A percentile compares a stretch with the other conserved stretches of the same genome.
phyloP scores from a whole-genome alignment of 2,113 vertebrate species.

The Hippocampus mohnikei region DNA sequence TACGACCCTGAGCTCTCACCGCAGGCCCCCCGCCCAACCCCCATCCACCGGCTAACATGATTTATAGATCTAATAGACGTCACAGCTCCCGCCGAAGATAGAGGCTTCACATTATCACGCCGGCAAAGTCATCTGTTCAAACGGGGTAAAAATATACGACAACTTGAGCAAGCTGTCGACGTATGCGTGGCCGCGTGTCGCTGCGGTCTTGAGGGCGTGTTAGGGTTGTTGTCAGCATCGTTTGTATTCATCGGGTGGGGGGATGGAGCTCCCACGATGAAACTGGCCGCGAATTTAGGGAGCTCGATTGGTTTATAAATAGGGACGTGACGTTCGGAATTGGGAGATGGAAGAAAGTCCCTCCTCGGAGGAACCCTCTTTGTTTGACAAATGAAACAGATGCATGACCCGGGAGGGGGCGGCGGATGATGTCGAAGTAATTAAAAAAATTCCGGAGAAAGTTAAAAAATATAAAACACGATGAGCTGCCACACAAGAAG shows the following conservation, averaged over 20 bases:
- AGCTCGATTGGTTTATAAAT: background rate
- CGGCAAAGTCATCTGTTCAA: conserved; percentile 51
- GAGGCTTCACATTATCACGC: conserved; percentile 58
- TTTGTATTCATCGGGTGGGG: background rate
- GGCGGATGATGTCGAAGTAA: conserved; percentile 12
- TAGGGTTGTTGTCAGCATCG: background rate
- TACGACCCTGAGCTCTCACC: conserved; percentile 67
- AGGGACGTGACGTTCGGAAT: background rate
- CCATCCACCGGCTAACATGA: conserved; percentile 58
- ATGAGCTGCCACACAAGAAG: conserved; percentile 30
- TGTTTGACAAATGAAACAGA: conserved; percentile 15
- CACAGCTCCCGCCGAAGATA: conserved; percentile 53
- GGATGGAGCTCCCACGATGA: too few relatives aligned
- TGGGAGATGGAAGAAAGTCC: background rate
- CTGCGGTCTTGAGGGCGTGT: background rate
- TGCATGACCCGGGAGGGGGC: background rate
- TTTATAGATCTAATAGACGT: conserved; percentile 71
- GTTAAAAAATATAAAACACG: background rate
- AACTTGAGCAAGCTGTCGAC: conserved; percentile 18
- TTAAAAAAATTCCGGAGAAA: conserved; percentile 22
- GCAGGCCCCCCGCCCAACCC: conserved; percentile 13
- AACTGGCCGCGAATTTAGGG: background rate
- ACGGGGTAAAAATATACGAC: conserved; percentile 42
- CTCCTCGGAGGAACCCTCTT: background rate
- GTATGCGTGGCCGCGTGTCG: conserved; percentile 6